Conservation (phyloP, 2,888 invertebrate species). For the Philereme vetulata region DNA sequence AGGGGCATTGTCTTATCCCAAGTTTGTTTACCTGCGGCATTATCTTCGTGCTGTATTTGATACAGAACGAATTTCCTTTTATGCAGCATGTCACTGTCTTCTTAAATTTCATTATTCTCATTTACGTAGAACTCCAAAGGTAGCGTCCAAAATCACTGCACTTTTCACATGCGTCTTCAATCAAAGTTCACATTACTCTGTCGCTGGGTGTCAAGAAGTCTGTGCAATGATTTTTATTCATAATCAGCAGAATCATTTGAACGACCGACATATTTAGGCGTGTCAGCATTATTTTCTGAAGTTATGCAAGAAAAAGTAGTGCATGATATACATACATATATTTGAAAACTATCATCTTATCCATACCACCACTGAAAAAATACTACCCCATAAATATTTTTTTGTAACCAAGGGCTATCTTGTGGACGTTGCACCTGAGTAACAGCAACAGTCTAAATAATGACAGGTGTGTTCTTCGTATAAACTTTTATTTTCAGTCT, state of each 20-base stretch:
- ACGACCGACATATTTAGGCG: conserved; percentile 67
- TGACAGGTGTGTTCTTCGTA: too few relatives aligned
- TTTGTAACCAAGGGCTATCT: too few relatives aligned
- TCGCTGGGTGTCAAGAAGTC: conserved; percentile 63
- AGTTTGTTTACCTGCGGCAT: conserved; percentile 45
- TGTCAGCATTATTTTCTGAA: conserved; percentile 53
- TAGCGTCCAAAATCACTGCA: conserved; percentile 44
- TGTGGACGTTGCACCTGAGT: conserved; percentile 22
- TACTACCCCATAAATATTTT: too few relatives aligned
- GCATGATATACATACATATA: conserved; percentile 46
- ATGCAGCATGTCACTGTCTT: conserved; percentile 72
- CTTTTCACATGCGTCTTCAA: conserved; percentile 61
- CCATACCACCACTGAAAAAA: too few relatives aligned
- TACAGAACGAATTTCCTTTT: conserved; percentile 66
- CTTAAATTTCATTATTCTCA: conserved; percentile 73
- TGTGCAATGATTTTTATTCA: conserved; percentile 54
- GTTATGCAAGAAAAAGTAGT: conserved; percentile 68
- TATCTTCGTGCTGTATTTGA: conserved; percentile 55
- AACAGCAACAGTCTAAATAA: too few relatives aligned
- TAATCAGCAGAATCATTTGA: conserved; percentile 68
- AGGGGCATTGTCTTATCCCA: not conserved
- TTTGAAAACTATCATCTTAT: conserved; percentile 38
- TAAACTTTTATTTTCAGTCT: too few relatives aligned
- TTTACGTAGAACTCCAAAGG: conserved; percentile 35
- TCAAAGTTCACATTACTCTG: conserved; percentile 57